Percentiles rank a stretch among this genome's conserved stretches.
Evolutionary conservation across 1,140 invertebrate species (phyloP).

Genomic region (Trypoxylus dichotomus): DNA sequence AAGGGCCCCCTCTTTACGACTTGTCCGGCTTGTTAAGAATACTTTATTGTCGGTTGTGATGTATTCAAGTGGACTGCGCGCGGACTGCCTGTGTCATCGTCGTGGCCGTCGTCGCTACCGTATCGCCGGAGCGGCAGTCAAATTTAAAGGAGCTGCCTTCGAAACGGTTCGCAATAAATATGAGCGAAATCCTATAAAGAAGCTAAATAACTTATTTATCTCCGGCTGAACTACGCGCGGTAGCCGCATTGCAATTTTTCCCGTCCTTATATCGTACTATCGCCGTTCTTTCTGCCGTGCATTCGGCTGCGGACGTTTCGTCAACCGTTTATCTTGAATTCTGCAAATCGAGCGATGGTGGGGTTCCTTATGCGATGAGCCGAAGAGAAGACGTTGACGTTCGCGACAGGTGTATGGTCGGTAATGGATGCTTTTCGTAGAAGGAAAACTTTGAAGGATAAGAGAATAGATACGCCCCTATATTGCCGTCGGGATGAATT

Average conservation of each 20-base stretch:
- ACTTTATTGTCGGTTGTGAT: constrained; percentile 28
- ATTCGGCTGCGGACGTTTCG: background rate
- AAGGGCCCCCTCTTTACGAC: constrained; percentile 29
- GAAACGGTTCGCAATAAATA: constrained; percentile 6
- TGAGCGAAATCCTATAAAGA: constrained; percentile 23
- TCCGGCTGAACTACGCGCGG: background rate
- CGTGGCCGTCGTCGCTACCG: background rate
- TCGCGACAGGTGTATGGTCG: background rate
- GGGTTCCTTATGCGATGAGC: too few relatives aligned
- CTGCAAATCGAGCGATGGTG: background rate
- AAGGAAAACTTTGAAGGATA: background rate
- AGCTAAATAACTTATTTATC: constrained; percentile 19
- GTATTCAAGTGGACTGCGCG: constrained; percentile 10
- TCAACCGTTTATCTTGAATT: background rate
- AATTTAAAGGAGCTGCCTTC: constrained; percentile 12
- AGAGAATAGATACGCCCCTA: background rate
- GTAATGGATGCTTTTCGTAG: background rate
- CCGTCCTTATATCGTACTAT: background rate
- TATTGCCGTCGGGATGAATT: too few relatives aligned
- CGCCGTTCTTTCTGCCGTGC: background rate
- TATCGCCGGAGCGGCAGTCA: background rate
- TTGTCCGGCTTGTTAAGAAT: constrained; percentile 31
- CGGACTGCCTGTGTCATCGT: background rate
- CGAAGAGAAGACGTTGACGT: background rate
- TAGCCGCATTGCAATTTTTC: background rate